Base-by-base conservation (phyloP, 2,888 invertebrate species). In the Mellilla xanthometata region DNA sequence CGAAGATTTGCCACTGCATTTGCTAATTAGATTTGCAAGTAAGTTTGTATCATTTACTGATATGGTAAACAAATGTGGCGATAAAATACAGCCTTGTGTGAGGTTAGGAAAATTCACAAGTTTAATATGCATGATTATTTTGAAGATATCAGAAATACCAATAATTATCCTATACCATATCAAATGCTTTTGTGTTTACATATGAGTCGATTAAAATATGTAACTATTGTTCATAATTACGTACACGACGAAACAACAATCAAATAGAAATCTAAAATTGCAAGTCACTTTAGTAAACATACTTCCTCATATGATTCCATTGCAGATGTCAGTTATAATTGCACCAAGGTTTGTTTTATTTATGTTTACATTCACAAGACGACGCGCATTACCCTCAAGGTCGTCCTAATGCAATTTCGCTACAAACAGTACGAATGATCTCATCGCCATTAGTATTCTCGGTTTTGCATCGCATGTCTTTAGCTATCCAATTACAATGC, bases 391-490 rank as follows among this genome's bases (percentile, higher is more conserved):
- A 23, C 15, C 15, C 8, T 5, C 9, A 47, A 47, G 47, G 41
- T 32, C 32, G 24, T 28, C 9, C 28, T 13, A 28, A 8, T 41
- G 30, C 46, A 35, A 22, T 31, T 31, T 35, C 22, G 31, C 40
- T 41, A 27, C 39, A 26, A 34, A 23, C 10, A 26, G 24, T 12
- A 19, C n/a, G 12, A n/a, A 35, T 47, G 47, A 47, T 32, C 36
- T 47, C 47, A 47, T 38, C 41, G 36, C 8, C 24, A 40, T 47
- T 36, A 39, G 23, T 8, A 32, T 28, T n/a, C 36, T 22, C n/a
- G 22, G 31, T 30, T 31, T 39, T 8, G 24, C 40, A 28, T 36
- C 13, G 46, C 31, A 29, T 39, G 34, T 34, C 10, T 35, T 19
- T 19, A 24, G 39, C 22, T 12, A 38, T 44, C 24, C 12, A 10